Percentiles rank a stretch among this genome's conserved stretches.
phyloP scores from a whole-genome alignment of 2,797 vertebrate species.

The Champsocephalus gunnari region DNA sequence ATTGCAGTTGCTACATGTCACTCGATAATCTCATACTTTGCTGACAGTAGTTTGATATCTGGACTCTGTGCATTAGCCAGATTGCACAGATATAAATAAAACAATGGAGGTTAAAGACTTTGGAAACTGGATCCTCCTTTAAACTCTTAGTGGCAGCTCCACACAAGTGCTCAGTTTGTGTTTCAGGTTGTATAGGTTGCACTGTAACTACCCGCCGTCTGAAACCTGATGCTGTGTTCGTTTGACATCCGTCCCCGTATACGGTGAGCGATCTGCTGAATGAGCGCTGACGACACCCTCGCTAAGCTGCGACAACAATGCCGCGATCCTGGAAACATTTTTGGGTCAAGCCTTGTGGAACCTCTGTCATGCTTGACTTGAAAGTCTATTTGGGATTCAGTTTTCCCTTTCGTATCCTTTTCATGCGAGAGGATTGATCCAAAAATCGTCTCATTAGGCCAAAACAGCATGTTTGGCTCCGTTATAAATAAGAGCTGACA shows the following conservation, averaged over 20 bases:
- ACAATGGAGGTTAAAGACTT: conserved; percentile 51
- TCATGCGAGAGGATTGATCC: conserved; percentile 12
- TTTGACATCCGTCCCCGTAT: conserved; percentile 53
- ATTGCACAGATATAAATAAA: conserved; percentile 50
- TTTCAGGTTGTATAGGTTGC: conserved; percentile 66
- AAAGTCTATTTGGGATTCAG: conserved; percentile 24
- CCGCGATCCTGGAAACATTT: conserved; percentile 29
- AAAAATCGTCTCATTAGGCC: conserved; percentile 3
- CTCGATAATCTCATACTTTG: not conserved
- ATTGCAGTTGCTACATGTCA: not conserved
- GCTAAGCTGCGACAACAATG: conserved; percentile 53
- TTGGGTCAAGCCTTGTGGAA: conserved; percentile 25
- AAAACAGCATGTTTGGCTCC: conserved; percentile 16
- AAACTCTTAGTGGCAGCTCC: conserved; percentile 50
- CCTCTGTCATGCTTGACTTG: not conserved
- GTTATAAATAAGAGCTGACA: conserved; percentile 35
- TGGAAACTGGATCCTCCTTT: conserved; percentile 56
- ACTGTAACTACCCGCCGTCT: conserved; percentile 63
- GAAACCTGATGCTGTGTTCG: conserved; percentile 70
- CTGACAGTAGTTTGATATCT: conserved; percentile 13
- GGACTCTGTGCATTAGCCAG: conserved; percentile 24
- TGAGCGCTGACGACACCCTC: conserved; percentile 16
- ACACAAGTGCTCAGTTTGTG: conserved; percentile 56
- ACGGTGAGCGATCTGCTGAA: conserved; percentile 52
- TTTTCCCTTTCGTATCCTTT: conserved; percentile 33